Evolutionary conservation across 2,888 invertebrate species (phyloP), one percentile per base, ranked within the genome.

Genomic region (Drosophila paracracens): DNA sequence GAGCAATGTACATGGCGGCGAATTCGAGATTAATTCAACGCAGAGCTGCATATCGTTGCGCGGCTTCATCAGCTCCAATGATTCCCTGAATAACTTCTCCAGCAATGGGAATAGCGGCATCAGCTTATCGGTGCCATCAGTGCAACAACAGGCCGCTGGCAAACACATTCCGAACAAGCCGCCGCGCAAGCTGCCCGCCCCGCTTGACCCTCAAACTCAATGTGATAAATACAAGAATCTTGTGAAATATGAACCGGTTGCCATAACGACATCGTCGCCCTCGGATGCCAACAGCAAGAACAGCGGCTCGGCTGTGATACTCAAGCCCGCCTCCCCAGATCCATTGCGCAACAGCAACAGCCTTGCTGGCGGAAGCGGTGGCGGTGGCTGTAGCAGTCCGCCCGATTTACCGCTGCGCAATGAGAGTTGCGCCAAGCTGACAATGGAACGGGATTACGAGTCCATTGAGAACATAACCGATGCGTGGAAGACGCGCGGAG

Each of bases 401-500:
- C 92, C 92, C 16, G 90, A 91, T 70, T 68, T 92, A 67, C 92
- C 92, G 11, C 67, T 90, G 27, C 89, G 91, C 53, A 92, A 92
- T 48, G 92, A 93, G 72, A 91, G 85, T 70, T 88, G 81, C 70
- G 68, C 73, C 31, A 82, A 86, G 25, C 57, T 69, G 33, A 43
- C 65, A 0, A 62, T 81, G n/a, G 92, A 93, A 71, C 86, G 92
- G 16, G 92, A 93, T 88, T 97, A 97, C 92, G 97, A 97, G 89
- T 94, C 95, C 89, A 95, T 97, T 33, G 96, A 97, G 93, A 95
- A 96, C 8, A 94, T 96, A 72, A 96, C 94, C 84, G 96, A 97
- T 84, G 97, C 97, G 11, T 97, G 97, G 97, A 95, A 95, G 91
- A 97, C 97, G 1, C 94, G 96, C 72, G 97, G 97, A 1, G 94